Evolutionary conservation across 2,888 invertebrate genomes (phyloP).

Genomic region (Ecliptopera silaceata): DNA sequence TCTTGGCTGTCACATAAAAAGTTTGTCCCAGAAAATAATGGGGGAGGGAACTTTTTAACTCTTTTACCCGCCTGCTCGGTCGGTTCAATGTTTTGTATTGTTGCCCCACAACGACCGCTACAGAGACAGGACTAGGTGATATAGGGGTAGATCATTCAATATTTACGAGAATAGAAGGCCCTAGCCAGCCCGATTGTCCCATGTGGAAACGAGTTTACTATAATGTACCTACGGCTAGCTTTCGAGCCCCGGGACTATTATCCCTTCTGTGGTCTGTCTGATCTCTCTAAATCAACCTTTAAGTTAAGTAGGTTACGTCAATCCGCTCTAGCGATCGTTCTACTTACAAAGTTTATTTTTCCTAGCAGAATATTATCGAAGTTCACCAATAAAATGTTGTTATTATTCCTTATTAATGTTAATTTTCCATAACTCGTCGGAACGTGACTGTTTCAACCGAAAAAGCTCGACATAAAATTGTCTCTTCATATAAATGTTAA

Average conservation of each 20-base stretch:
- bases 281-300: conserved; percentile 1
- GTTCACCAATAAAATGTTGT: conserved; percentile 13
- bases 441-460: conserved; percentile 29
- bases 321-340: background rate
- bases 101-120: background rate
- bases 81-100: background rate
- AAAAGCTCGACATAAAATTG: conserved; percentile 2
- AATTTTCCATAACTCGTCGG: conserved; percentile 15
- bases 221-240: background rate
- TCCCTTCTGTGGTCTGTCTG: background rate
- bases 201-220: background rate
- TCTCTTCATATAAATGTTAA: conserved; percentile 32
- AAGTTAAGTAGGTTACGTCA: background rate
- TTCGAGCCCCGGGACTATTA: background rate
- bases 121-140: background rate
- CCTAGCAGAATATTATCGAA: background rate
- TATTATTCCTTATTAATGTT: conserved; percentile 22
- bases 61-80: conserved; percentile 15
- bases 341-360: background rate
- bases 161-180: background rate
- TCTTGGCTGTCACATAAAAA: conserved; percentile 34
- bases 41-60: conserved; percentile 31
- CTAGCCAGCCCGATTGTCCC: background rate
- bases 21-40: conserved; percentile 30
- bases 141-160: conserved; percentile 3